phyloP scores from a whole-genome alignment of 2,888 invertebrate species.

The Drosophila koepferae region DNA sequence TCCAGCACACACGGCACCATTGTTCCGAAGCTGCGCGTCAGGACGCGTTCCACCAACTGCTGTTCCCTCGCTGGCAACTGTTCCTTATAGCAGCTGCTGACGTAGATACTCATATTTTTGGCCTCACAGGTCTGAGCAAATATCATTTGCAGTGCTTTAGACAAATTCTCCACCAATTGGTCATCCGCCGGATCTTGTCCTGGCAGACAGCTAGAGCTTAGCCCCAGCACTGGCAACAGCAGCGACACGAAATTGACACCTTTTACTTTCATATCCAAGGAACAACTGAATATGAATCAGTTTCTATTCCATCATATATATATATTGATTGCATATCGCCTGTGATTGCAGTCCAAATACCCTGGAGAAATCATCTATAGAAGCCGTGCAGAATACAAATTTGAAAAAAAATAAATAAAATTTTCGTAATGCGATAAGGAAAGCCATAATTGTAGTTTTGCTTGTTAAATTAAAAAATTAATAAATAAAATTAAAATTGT shows the following conservation, averaged over 20 bases:
- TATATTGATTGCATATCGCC: constrained; percentile 1
- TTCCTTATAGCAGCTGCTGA: constrained; percentile 30
- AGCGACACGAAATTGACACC: background rate
- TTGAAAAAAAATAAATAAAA: background rate
- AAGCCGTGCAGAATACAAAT: constrained; percentile 6
- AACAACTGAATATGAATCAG: constrained; percentile 1
- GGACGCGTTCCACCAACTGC: constrained; percentile 19
- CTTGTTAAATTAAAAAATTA: no score
- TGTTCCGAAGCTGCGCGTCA: constrained; percentile 3
- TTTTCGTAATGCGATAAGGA: no score
- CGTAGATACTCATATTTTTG: constrained; percentile 35
- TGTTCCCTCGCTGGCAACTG: constrained; percentile 6
- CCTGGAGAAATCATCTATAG: constrained; percentile 20
- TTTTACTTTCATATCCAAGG: constrained; percentile 1
- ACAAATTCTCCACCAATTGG: background rate
- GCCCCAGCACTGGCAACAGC: background rate
- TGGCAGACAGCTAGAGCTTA: background rate
- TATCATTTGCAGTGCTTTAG: constrained; percentile 18
- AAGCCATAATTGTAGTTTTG: no score
- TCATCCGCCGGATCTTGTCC: background rate
- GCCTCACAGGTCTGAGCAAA: constrained; percentile 18
- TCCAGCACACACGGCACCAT: constrained; percentile 42
- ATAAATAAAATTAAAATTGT: no score
- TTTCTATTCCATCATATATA: background rate
- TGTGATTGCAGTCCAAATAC: background rate